phyloP scores from a whole-genome alignment of 2,113 vertebrate genomes.

The Bos javanicus region DNA sequence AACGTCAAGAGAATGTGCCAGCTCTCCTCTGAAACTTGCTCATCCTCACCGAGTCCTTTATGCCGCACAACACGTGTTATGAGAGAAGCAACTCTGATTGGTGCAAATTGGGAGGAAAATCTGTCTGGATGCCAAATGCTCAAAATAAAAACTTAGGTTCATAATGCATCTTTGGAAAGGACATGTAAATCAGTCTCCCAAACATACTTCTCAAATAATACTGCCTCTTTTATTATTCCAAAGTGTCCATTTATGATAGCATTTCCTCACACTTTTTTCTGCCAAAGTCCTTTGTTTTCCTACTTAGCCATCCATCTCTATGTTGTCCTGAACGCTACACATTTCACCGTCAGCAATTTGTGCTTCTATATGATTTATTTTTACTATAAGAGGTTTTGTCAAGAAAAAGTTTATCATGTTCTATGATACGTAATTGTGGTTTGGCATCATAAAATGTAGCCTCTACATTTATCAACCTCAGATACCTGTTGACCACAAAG shows the following conservation, averaged over 20 bases:
- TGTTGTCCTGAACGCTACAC: neutral
- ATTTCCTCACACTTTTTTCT: neutral
- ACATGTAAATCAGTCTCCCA: neutral
- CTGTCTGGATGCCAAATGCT: neutral
- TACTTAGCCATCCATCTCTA: neutral
- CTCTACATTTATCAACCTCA: conserved; percentile 51
- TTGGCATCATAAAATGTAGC: conserved; percentile 50
- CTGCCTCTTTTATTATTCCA: neutral
- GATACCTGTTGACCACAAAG: conserved; percentile 69
- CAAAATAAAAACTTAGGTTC: neutral
- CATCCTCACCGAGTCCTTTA: neutral
- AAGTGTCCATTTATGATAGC: neutral
- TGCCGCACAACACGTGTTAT: neutral
- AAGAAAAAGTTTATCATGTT: conserved; percentile 6
- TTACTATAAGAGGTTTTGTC: conserved; percentile 33
- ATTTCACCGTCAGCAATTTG: neutral
- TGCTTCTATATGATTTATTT: conserved; percentile 45
- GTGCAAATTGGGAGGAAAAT: neutral
- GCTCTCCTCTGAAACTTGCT: neutral
- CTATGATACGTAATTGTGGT: conserved; percentile 37
- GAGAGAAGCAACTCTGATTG: neutral
- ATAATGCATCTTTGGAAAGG: neutral
- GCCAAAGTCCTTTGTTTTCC: conserved; percentile 23
- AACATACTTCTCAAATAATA: neutral
- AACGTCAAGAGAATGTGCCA: neutral